Base-by-base conservation (phyloP, 53 echinoderm and acorn worm genomes). In the Henricia sp. region DNA sequence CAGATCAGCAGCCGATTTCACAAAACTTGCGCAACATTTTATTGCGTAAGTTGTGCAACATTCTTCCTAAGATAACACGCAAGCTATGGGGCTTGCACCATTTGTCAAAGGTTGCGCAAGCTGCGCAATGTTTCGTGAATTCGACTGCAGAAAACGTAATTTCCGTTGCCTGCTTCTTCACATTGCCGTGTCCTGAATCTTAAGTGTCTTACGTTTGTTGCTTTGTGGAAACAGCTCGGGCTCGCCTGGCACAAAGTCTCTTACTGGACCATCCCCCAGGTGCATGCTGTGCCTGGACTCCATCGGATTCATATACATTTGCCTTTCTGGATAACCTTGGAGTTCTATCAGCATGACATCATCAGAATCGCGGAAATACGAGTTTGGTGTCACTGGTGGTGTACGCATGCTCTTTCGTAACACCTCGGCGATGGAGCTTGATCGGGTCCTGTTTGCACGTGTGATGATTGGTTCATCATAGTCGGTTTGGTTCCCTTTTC, bases 291-390 rank as follows among this genome's bases (percentile, higher is more conserved):
- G 92, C 42, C 95, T 89, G 1, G 90, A 82, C 50, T 95, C 95
- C 82, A 95, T 90, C 25, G 95, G 92, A 71, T 95, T 95, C 95
- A 95, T 95, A 77, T 95, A 95, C 95, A 91, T 95, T 55, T 91
- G 89, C 39, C 91, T 74, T 9, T 94, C 86, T 11, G 70, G 68
- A 17, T 82, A 72, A 30, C 66, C 56, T 37, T 90, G 85, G 55
- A 92, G 57, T 66, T 95, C 95, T n/a, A 95, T 83, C 43, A 95
- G 76, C 95, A 95, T 95, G 37, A 90, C 37, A 59, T 95, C 95
- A 82, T 95, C 95, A 28, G 80, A 71, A 46, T 85, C 88, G 35
- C 71, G 57, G 52, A 84, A 91, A 58, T 78, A 95, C 12, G 78
- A 9, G 68, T 38, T 24, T 73, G 89, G 5, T 35, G 9, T n/a